phyloP scores from a whole-genome alignment of 2,113 vertebrate genomes.

The Hemibagrus wyckioides region DNA sequence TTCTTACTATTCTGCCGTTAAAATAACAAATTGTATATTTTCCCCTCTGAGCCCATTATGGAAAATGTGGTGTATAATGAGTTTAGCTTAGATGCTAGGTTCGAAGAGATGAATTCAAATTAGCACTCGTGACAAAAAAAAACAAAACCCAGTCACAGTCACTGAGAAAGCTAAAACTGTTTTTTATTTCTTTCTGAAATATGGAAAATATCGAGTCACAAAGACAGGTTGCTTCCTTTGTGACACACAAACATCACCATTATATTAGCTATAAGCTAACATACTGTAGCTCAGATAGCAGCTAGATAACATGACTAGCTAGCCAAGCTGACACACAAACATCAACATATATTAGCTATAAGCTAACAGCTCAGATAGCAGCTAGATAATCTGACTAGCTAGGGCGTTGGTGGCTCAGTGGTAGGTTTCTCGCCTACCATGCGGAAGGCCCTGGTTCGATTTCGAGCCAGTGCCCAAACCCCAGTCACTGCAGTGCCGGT shows the following conservation, averaged over 20 bases:
- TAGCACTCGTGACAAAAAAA: neutral
- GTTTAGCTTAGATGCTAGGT: neutral
- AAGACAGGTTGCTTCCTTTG: neutral
- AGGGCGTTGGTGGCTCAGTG: too few species aligned
- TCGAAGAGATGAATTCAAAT: neutral
- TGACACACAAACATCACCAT: neutral
- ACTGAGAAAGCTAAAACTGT: neutral
- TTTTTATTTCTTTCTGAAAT: too few species aligned
- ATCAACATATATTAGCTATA: too few species aligned
- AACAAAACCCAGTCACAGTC: neutral
- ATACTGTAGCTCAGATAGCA: neutral
- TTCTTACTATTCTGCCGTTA: slow-evolving; percentile 13
- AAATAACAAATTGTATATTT: slow-evolving; percentile 10
- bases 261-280: neutral
- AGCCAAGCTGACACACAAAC: too few species aligned
- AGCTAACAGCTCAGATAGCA: too few species aligned
- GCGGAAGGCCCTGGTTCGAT: too few species aligned
- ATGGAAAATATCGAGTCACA: too few species aligned
- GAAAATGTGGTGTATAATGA: neutral
- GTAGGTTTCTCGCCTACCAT: too few species aligned
- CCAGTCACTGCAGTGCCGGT: too few species aligned
- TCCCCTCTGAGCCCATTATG: neutral
- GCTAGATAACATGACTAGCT: neutral
- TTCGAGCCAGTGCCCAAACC: too few species aligned
- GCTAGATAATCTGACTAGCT: too few species aligned